Evolutionary conservation across 2,113 vertebrate genomes (phyloP).

Genomic region (Vulpes ferrilata): DNA sequence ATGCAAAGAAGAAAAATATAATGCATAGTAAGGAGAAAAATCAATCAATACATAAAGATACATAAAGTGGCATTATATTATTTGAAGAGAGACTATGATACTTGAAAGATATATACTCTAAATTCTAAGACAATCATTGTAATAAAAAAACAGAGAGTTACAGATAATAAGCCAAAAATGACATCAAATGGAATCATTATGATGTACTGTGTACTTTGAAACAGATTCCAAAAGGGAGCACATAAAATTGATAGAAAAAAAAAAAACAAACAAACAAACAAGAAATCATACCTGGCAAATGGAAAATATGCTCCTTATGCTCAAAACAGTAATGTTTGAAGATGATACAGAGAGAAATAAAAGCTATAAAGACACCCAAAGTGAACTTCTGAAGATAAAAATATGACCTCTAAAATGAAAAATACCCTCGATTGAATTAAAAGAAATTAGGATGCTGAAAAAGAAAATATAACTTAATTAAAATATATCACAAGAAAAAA

Average conservation of each 20-base stretch:
- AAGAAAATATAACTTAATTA: neutral
- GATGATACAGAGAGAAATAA: neutral
- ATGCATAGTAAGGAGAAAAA: neutral
- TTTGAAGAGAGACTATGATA: neutral
- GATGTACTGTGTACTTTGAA: neutral
- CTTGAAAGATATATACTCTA: neutral
- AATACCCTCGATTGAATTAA: neutral
- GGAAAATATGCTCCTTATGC: neutral
- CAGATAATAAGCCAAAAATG: neutral
- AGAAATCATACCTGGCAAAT: neutral
- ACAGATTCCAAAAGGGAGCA: neutral
- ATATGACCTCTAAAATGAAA: neutral
- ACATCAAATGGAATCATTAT: neutral
- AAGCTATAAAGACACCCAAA: neutral
- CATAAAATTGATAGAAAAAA: neutral
- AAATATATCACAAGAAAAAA: neutral
- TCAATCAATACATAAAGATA: too few species aligned
- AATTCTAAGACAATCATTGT: neutral
- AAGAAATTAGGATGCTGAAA: neutral
- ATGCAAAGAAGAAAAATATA: neutral
- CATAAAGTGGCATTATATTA: neutral
- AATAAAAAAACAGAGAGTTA: neutral
- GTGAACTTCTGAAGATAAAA: neutral
- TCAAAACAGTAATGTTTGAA: neutral
- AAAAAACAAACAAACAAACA: neutral